Conservation (phyloP, 2,113 vertebrate genomes). For the Poeciliopsis turrubarensis region DNA sequence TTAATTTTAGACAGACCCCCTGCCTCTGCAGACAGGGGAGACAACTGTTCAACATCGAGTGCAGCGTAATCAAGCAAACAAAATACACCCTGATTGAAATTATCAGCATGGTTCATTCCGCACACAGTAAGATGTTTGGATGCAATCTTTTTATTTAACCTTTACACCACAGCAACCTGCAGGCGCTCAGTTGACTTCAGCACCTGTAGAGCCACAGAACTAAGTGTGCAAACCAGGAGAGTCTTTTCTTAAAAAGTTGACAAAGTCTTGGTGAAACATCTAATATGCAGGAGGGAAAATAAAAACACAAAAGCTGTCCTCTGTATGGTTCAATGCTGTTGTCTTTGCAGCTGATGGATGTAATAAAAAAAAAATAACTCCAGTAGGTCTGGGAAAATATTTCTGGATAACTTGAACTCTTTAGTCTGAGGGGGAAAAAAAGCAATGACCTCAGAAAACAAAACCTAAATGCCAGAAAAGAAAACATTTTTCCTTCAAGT, state of each 20-base stretch:
- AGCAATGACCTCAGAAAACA: background rate
- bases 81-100: slow-evolving; percentile 1
- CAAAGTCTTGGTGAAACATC: no score
- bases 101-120: background rate
- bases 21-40: slow-evolving; percentile 1
- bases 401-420: background rate
- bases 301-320: background rate
- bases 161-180: background rate
- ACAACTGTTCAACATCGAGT: background rate
- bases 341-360: background rate
- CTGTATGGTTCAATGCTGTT: background rate
- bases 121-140: background rate
- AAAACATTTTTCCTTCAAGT: background rate
- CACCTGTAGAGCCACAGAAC: background rate
- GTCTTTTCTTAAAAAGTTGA: background rate
- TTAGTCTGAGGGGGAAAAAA: background rate
- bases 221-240: background rate
- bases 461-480: background rate
- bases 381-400: background rate
- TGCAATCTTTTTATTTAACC: slow-evolving; percentile 1
- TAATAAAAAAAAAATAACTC: background rate
- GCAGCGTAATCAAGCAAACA: background rate
- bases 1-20: background rate
- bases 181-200: background rate
- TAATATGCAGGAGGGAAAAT: no score